phyloP scores from a whole-genome alignment of 2,113 vertebrate genomes.

The Orthochromis malagaraziensis region DNA sequence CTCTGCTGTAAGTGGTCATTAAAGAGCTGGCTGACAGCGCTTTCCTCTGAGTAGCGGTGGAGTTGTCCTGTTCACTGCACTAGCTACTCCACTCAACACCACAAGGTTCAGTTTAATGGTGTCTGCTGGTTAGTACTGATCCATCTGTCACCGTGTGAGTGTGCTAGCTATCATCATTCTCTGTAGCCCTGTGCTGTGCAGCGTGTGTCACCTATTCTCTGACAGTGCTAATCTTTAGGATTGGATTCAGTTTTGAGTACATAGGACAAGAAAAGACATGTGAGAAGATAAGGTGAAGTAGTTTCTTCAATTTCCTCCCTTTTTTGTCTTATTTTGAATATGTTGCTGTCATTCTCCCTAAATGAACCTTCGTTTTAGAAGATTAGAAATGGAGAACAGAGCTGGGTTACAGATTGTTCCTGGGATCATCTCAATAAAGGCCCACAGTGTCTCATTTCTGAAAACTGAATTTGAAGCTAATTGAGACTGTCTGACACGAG shows the following conservation, averaged over 20 bases:
- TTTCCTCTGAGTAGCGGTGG: slow-evolving; percentile 46
- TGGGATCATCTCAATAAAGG: background rate
- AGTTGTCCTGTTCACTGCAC: slow-evolving; percentile 53
- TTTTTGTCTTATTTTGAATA: background rate
- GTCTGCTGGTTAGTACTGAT: slow-evolving; percentile 57
- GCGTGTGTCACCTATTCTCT: slow-evolving; percentile 17
- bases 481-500: background rate
- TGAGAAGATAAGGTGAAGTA: background rate
- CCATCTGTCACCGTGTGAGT: slow-evolving; percentile 52
- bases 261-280: background rate
- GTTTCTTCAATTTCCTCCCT: background rate
- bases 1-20: slow-evolving; percentile 67
- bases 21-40: slow-evolving; percentile 61
- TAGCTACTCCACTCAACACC: slow-evolving; percentile 47
- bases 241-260: background rate
- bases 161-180: slow-evolving; percentile 37
- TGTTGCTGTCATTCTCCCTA: background rate
- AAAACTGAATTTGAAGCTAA: background rate
- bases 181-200: background rate
- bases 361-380: background rate
- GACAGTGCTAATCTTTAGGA: slow-evolving; percentile 33
- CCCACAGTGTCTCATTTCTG: background rate
- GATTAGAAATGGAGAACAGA: slow-evolving; percentile 6
- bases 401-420: slow-evolving; percentile 11
- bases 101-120: slow-evolving; percentile 50